Evolutionary conservation across 2,888 invertebrate species (phyloP), one percentile per base, ranked within the genome.

Genomic region (Trichopria drosophilae): DNA sequence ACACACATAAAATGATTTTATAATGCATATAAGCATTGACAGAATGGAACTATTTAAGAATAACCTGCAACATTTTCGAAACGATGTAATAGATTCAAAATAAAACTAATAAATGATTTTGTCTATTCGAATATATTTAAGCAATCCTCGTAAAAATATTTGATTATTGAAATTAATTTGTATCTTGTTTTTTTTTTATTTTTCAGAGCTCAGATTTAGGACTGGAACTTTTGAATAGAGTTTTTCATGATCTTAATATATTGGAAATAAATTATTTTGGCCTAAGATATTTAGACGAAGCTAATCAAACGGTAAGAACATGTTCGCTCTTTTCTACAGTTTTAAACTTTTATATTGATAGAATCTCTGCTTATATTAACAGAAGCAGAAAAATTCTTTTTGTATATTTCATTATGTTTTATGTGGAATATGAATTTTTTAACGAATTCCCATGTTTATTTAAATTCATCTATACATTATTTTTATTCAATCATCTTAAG

Each of bases 221-320:
- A 13, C 94, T 96, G 76, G 88, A 88, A 61, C 78, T 97, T 61
- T 78, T 96, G 71, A 95, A 96, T 75, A 88, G 92, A 62, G 93
- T 95, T 41, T 95, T 92, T 77, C 84, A 89, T 64, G 92, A 95
- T 75, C 82, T 97, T 65, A 95, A 96, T 79, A 84, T 97, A 51
- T 80, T 95, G 73, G 96, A 97, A 79, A 95, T 95, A 42, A 92
- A 94, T 58, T 97, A 96, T 78, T 97, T 97, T 76, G 96, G 97
- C 42, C 83, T 97, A 39, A 85, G 96, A 59, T 97, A 89, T 75
- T 83, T 96, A 54, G 95, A 96, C 76, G 84, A 87, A 67, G 90
- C 92, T 66, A 93, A 90, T 74, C 96, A 96, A 82, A 90, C 95
- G 79, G 94, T 94, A 82, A 85, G 85, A 15, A 1, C 7, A 41